phyloP scores from a whole-genome alignment of 2,797 vertebrate genomes.

The Myripristis jacobus region DNA sequence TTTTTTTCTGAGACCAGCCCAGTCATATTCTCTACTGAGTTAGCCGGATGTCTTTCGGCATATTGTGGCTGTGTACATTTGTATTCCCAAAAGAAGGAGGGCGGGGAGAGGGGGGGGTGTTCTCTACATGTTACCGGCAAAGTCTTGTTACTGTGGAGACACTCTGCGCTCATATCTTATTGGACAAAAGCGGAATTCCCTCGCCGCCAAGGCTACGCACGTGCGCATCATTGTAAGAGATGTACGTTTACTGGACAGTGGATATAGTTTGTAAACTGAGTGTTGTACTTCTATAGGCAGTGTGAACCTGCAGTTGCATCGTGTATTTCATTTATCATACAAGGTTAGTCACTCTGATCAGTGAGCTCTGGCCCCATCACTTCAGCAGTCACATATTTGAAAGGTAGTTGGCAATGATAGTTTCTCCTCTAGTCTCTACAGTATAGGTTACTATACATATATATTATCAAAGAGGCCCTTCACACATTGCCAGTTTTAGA shows the following conservation, averaged over 20 bases:
- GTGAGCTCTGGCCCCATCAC: conserved; percentile 20
- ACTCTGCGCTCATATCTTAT: conserved; percentile 42
- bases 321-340: conserved; percentile 50
- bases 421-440: conserved; percentile 26
- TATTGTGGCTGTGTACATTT: conserved; percentile 51
- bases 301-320: conserved; percentile 57
- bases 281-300: conserved; percentile 63
- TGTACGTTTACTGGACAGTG: conserved; percentile 49
- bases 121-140: conserved; percentile 43
- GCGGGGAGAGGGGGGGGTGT: too few relatives aligned
- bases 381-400: conserved; percentile 32
- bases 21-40: conserved; percentile 50
- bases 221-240: conserved; percentile 50
- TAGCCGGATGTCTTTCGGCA: conserved; percentile 42
- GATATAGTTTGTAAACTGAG: conserved; percentile 61
- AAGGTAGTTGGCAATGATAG: conserved; percentile 51
- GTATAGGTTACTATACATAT: conserved; percentile 23
- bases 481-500: conserved; percentile 20
- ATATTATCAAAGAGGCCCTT: conserved; percentile 20
- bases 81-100: conserved; percentile 18
- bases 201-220: conserved; percentile 14
- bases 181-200: conserved; percentile 57
- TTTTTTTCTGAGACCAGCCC: conserved; percentile 77
- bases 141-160: conserved; percentile 38
- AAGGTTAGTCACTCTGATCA: conserved; percentile 31